Evolutionary conservation across 2,888 invertebrate genomes (phyloP).

Genomic region (Palloptera scutellata): DNA sequence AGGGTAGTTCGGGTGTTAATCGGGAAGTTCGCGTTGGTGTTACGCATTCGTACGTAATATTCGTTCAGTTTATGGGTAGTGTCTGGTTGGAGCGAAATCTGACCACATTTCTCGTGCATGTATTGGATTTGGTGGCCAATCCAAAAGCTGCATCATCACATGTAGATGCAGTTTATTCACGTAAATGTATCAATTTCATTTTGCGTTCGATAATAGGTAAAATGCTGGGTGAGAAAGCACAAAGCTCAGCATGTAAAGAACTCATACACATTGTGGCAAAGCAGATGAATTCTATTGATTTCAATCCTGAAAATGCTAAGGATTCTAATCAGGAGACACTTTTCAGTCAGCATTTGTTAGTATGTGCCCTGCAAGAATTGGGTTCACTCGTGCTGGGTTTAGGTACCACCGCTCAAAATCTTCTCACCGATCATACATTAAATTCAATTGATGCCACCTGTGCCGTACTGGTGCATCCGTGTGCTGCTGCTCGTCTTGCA

Average conservation of each 20-base stretch:
- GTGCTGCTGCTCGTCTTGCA: conserved; percentile 89
- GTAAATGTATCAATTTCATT: conserved; percentile 97
- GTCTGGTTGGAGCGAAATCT: conserved; percentile 95
- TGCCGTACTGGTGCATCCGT: conserved; percentile 87
- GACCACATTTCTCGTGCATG: conserved; percentile 83
- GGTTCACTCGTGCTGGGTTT: conserved; percentile 88
- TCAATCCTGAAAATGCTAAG: conserved; percentile 90
- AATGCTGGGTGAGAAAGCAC: conserved; percentile 96
- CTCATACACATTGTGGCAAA: conserved; percentile 90
- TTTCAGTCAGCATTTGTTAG: conserved; percentile 88
- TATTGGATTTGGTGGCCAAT: conserved; percentile 92
- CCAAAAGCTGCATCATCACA: conserved; percentile 96
- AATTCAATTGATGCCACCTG: conserved; percentile 72
- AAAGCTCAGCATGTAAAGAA: conserved; percentile 93
- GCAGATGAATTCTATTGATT: conserved; percentile 95
- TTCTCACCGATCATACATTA: conserved; percentile 86
- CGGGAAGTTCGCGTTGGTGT: conserved; percentile 97
- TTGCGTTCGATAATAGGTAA: conserved; percentile 90
- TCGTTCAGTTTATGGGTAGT: conserved; percentile 92
- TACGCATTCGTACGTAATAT: conserved; percentile 95
- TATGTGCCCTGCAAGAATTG: conserved; percentile 92
- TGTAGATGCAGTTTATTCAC: conserved; percentile 96
- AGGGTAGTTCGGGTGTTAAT: conserved; percentile 91
- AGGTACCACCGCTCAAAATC: conserved; percentile 92
- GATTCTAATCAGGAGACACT: conserved; percentile 90